A percentile compares a stretch with the other conserved stretches of the same genome.
Conservation (phyloP, 2,113 vertebrate genomes). For the Xenus cinereus region DNA sequence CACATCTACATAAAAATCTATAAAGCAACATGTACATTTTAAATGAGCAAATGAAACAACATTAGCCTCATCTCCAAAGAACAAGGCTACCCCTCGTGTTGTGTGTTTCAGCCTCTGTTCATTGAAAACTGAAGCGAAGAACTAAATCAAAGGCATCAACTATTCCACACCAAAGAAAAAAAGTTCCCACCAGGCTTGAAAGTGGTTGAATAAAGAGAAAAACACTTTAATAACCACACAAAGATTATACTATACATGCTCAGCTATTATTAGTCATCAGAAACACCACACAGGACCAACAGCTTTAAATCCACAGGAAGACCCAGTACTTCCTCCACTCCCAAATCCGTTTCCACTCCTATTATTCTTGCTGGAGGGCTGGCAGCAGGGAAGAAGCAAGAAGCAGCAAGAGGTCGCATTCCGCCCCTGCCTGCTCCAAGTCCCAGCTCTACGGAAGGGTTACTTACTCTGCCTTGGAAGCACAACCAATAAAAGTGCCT, state of each 20-base stretch:
- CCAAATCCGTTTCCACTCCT: slow-evolving; percentile 57
- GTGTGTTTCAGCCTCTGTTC: not conserved
- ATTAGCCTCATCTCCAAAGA: not conserved
- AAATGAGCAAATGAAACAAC: not conserved
- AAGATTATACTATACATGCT: not conserved
- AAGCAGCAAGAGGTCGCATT: not conserved
- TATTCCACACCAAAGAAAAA: not conserved
- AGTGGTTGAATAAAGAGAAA: not conserved
- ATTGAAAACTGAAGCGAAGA: not conserved
- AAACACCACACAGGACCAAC: not conserved
- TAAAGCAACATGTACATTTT: not conserved
- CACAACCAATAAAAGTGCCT: not conserved
- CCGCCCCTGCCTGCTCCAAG: not conserved
- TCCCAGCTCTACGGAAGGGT: not conserved
- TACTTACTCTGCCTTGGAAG: not conserved
- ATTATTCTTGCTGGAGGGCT: not conserved
- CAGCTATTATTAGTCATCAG: not conserved
- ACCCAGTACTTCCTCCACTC: slow-evolving; percentile 44
- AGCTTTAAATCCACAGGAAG: slow-evolving; percentile 40
- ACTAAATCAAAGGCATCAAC: not conserved
- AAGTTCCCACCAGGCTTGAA: not conserved
- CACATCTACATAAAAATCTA: not conserved
- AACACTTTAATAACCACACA: not conserved
- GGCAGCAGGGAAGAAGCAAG: not conserved
- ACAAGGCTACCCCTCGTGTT: not conserved